Percentiles rank a stretch among this genome's conserved stretches.
These are phyloP conservation scores for Leptinotarsa undecemlineata DNA, from an alignment of 1,140 invertebrate species.

Conservation along the genomic window DNA sequence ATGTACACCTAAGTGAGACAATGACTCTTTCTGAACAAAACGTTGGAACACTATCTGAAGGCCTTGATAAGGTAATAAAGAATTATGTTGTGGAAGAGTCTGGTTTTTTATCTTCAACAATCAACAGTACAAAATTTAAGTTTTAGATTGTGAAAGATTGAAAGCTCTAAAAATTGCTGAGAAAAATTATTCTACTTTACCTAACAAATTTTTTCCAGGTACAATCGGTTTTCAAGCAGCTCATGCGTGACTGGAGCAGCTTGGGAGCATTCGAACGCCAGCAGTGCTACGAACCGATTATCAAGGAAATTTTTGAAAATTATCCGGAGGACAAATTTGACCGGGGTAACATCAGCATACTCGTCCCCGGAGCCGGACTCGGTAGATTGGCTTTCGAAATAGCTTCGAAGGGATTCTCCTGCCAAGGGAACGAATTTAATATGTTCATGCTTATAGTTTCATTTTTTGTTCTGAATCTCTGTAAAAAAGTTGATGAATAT, in stretches of 20 bases:
- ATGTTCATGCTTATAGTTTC: conserved; percentile 97
- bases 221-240: conserved; percentile 90
- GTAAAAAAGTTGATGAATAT: conserved; percentile 60
- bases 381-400: conserved; percentile 93
- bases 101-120: no score
- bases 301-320: conserved; percentile 77
- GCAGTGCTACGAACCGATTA: conserved; percentile 89
- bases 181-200: neutral
- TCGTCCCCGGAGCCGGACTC: conserved; percentile 94
- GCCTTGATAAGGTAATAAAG: conserved; percentile 53
- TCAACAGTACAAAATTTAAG: no score
- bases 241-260: conserved; percentile 93
- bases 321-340: conserved; percentile 68
- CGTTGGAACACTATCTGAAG: conserved; percentile 54
- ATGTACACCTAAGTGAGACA: conserved; percentile 58
- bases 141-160: no score
- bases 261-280: conserved; percentile 81
- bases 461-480: conserved; percentile 93
- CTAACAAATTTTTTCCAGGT: conserved; percentile 70
- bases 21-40: conserved; percentile 50
- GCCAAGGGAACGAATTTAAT: conserved; percentile 97
- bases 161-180: neutral
- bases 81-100: no score
- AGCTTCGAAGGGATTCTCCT: conserved; percentile 82
- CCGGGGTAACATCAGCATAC: conserved; percentile 68